These are phyloP conservation scores for Drosophila burlai DNA, from an alignment of 1,140 invertebrate species.

Conservation along the genomic window DNA sequence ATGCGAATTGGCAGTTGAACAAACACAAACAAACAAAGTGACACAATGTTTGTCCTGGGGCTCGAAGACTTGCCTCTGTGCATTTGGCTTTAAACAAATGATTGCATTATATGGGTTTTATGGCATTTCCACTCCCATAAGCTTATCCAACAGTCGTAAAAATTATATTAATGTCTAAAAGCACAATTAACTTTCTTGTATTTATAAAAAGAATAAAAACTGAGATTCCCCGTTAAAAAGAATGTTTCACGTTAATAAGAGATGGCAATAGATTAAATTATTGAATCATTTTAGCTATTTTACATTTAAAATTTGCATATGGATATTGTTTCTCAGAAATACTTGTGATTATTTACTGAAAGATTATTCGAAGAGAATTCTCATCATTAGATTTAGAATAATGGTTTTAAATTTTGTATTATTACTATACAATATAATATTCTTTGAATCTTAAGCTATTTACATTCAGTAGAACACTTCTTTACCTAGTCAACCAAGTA, in stretches of 20 bases:
- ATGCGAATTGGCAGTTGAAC: constrained; percentile 23
- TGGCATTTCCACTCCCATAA: background rate
- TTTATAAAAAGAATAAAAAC: background rate
- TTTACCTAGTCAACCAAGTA: background rate
- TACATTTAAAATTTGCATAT: background rate
- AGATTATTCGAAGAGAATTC: background rate
- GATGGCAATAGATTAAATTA: background rate
- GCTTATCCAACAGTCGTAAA: constrained; percentile 11
- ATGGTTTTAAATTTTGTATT: too few species aligned
- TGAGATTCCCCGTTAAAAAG: background rate
- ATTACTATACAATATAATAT: background rate
- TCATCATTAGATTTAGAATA: too few species aligned
- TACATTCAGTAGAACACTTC: background rate
- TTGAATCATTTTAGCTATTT: background rate
- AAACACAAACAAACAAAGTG: constrained; percentile 20
- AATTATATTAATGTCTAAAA: background rate
- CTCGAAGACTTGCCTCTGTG: background rate
- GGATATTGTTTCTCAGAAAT: background rate
- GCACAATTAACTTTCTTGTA: background rate
- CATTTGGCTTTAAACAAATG: constrained; percentile 8
- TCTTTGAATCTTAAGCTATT: background rate
- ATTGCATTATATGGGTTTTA: background rate
- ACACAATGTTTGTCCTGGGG: constrained; percentile 30
- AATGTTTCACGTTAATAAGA: too few species aligned
- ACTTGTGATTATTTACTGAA: background rate